Base-by-base conservation (phyloP, 2,888 invertebrate genomes). In the Stenichneumon culpator region DNA sequence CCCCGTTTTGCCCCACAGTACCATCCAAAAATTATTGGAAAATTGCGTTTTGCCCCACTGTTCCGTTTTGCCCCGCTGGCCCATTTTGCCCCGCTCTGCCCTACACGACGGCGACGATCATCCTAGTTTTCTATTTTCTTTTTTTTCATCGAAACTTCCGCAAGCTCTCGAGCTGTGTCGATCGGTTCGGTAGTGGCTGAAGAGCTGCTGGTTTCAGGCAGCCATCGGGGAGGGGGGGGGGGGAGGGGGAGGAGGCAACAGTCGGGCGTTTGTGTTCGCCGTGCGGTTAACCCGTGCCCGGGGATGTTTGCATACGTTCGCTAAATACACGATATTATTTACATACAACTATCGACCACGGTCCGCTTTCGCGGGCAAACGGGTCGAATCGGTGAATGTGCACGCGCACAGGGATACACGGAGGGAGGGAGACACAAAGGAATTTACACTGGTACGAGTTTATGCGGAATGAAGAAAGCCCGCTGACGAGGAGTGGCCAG, bases 321-420 rank as follows among this genome's bases (percentile, higher is more conserved):
- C 84, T 84, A 84, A 84, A 84, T 84, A 82, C 69, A 82, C 77
- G 81, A 70, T 85, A 79, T 79, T 83, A 83, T 83, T 77, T 86
- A 79, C 85, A 69, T 60, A 72, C 77, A 77, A 79, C 75, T 86
- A 83, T 80, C 77, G 14, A 77, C 83, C 82, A 82, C 54, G 65
- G 67, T 50, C 39, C 44, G 63, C 19, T 69, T 72, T 54, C 25
- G 5, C 74, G 65, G 74, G 57, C 74, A 69, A 65, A 81, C 63
- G 68, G 54, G 44, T 0, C 74, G 44, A 47, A 69, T n/a, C 57
- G 39, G 54, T 32, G 77, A 57, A 39, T 54, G 70, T 69, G 69
- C 57, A 77, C 72, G 57, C 28, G 36, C 57, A 47, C 7, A 22
- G 68, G 39, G 14, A 32, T 47, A 44, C 50, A 22, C 22, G 4